phyloP scores from a whole-genome alignment of 2,113 vertebrate species.

The Raja brachyura region DNA sequence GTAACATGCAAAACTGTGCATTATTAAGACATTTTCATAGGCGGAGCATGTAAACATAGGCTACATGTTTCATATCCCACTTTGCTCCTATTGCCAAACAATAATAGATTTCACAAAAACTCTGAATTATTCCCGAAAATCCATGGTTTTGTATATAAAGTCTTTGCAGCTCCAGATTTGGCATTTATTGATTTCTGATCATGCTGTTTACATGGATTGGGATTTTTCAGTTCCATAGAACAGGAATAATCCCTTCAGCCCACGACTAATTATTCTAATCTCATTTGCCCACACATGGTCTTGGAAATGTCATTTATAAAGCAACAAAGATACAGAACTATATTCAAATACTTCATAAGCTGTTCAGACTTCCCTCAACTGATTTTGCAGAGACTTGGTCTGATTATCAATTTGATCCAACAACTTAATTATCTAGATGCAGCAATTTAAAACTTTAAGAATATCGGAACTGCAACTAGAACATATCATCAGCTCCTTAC shows the following conservation, averaged over 20 bases:
- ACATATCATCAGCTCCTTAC: constrained; percentile 58
- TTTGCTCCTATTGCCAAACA: too few species aligned
- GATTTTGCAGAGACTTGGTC: background rate
- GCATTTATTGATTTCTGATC: too few species aligned
- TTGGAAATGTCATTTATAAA: background rate
- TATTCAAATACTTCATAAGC: background rate
- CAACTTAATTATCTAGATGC: background rate
- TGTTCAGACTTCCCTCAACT: background rate
- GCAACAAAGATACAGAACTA: background rate
- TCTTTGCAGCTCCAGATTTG: too few species aligned
- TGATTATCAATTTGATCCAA: background rate
- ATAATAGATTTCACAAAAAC: too few species aligned
- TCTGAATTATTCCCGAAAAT: too few species aligned
- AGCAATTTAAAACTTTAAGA: background rate
- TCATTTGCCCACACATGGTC: too few species aligned
- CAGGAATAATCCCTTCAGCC: too few species aligned
- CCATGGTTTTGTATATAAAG: too few species aligned
- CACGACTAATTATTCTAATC: background rate
- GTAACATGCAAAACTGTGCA: background rate
- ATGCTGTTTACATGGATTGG: too few species aligned
- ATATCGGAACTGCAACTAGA: background rate
- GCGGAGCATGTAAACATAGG: too few species aligned
- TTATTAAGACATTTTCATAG: background rate
- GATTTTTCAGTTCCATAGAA: too few species aligned
- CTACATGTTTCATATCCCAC: too few species aligned